Conservation (phyloP, 2,888 invertebrate genomes). For the Archips xylosteana region DNA sequence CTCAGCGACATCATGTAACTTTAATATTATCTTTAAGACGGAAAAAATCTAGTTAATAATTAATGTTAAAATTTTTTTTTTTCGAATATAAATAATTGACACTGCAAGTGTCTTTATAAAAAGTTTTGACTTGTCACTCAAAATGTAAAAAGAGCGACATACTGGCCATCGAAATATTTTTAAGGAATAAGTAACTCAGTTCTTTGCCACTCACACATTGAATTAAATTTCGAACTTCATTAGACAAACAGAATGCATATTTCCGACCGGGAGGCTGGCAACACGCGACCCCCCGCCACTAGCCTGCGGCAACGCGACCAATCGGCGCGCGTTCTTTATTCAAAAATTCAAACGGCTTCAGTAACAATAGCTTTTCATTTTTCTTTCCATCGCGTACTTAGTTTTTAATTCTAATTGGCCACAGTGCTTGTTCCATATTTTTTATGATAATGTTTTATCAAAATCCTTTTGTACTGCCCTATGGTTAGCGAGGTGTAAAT, state of each 20-base stretch:
- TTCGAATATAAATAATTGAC: too few relatives aligned
- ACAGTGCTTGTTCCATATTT: conserved; percentile 51
- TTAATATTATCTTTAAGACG: too few relatives aligned
- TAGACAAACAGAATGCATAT: conserved; percentile 77
- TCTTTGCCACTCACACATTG: conserved; percentile 26
- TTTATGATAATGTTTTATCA: conserved; percentile 24
- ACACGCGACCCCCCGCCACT: conserved; percentile 79
- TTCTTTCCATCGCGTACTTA: conserved; percentile 59
- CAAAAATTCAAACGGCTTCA: conserved; percentile 64
- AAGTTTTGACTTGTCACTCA: background rate
- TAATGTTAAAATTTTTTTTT: too few relatives aligned
- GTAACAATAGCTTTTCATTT: conserved; percentile 66
- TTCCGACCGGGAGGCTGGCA: conserved; percentile 78
- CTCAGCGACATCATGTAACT: too few relatives aligned
- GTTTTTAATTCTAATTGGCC: conserved; percentile 66
- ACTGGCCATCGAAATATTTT: conserved; percentile 12
- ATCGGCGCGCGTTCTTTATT: conserved; percentile 76
- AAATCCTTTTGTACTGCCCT: conserved; percentile 10
- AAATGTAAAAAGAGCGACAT: background rate
- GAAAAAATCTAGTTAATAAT: too few relatives aligned
- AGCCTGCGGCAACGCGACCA: conserved; percentile 77
- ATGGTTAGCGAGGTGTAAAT: too few relatives aligned
- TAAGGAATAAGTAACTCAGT: background rate
- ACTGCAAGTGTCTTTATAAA: too few relatives aligned
- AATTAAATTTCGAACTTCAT: conserved; percentile 64